phyloP scores from a whole-genome alignment of 2,113 vertebrate species.

The Perognathus longimembris region DNA sequence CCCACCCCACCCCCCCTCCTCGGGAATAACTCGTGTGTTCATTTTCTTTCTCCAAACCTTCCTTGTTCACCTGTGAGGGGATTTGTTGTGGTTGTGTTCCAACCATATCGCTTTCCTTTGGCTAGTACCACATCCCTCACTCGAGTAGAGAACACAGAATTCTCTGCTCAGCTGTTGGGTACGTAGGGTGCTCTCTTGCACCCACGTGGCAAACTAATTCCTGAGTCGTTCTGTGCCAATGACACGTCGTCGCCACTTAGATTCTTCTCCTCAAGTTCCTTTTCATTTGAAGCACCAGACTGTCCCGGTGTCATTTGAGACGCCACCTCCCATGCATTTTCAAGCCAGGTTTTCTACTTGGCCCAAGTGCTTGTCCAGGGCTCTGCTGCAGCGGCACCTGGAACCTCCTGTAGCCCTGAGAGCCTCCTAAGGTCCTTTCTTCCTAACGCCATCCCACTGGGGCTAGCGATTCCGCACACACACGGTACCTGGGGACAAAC shows the following conservation, averaged over 20 bases:
- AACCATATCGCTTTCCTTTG: neutral
- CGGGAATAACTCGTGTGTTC: neutral
- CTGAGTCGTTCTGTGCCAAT: neutral
- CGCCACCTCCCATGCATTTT: neutral
- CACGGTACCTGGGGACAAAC: no score
- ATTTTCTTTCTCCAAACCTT: neutral
- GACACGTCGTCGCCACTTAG: neutral
- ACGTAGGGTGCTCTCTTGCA: neutral
- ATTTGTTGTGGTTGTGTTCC: neutral
- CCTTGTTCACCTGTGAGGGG: neutral
- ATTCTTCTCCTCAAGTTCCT: neutral
- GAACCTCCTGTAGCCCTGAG: neutral
- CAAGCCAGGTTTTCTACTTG: neutral
- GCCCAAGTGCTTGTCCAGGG: neutral
- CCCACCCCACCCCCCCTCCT: no score
- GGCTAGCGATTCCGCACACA: no score
- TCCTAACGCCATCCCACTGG: no score
- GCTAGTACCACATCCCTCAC: neutral
- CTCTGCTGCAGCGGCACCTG: fast-evolving
- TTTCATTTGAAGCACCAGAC: neutral
- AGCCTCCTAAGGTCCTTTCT: no score
- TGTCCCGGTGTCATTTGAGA: neutral
- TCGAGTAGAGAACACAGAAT: neutral
- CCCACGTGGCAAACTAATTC: neutral
- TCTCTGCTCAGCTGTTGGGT: neutral